Evolutionary conservation across 92 coral and sea anemone species (phyloP).

Genomic region (Siderastrea radians): DNA sequence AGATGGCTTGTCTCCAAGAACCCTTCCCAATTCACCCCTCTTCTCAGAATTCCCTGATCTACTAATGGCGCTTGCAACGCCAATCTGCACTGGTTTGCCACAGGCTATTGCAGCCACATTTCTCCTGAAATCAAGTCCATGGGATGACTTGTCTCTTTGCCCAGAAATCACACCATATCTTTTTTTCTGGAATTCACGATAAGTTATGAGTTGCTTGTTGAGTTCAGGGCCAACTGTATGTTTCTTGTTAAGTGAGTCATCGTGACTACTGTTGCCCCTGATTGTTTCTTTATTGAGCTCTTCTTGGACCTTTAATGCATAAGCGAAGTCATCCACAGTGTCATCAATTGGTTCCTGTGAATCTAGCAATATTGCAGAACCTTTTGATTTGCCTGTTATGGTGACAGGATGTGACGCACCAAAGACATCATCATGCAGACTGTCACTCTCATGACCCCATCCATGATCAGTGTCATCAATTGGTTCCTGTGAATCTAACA

Average conservation of each 20-base stretch:
- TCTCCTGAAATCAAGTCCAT: conserved; percentile 67
- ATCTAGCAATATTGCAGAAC: conserved; percentile 61
- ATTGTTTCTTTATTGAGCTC: conserved; percentile 39
- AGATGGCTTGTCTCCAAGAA: not conserved
- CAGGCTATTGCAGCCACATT: conserved; percentile 75
- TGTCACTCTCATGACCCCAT: not conserved
- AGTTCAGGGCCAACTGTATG: not conserved
- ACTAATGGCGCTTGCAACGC: conserved; percentile 40
- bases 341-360: conserved; percentile 62
- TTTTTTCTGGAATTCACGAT: conserved; percentile 45
- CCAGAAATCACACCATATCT: conserved; percentile 4
- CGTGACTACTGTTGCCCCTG: not conserved
- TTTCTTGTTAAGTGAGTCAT: not conserved
- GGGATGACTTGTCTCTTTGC: conserved; percentile 22
- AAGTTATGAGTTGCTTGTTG: conserved; percentile 19
- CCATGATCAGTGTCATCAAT: conserved; percentile 8
- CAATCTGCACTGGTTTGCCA: conserved; percentile 62
- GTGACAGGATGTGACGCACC: not conserved
- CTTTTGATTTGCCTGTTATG: conserved; percentile 16
- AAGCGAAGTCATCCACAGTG: conserved; percentile 32
- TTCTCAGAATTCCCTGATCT: conserved; percentile 10
- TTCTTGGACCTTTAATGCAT: conserved; percentile 60
- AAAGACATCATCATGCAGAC: not conserved
- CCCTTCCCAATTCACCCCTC: not conserved
- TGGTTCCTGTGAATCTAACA: conserved; percentile 70